Evolutionary conservation across 2,113 vertebrate genomes (phyloP).

Genomic region (Mastomys coucha): DNA sequence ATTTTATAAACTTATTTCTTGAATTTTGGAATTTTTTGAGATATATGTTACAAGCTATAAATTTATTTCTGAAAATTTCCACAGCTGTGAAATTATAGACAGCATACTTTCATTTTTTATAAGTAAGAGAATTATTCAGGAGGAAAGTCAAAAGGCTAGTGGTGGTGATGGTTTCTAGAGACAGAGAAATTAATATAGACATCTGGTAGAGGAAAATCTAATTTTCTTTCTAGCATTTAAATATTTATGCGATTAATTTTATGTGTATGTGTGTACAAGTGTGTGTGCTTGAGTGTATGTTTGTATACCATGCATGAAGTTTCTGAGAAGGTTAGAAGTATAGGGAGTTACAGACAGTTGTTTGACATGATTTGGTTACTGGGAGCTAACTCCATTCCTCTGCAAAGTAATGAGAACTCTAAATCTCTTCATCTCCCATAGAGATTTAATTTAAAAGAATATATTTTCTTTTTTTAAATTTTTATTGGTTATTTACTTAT

Average conservation of each 20-base stretch:
- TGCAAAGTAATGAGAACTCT: neutral
- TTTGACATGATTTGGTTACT: neutral
- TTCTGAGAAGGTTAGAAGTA: neutral
- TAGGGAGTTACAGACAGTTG: neutral
- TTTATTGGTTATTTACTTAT: too few relatives aligned
- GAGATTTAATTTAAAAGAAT: neutral
- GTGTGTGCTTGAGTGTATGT: neutral
- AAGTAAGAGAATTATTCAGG: neutral
- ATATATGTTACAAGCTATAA: neutral
- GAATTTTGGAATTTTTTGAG: neutral
- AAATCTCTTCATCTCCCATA: neutral
- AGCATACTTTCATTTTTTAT: neutral
- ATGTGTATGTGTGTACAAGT: neutral
- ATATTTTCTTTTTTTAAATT: neutral
- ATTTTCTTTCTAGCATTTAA: neutral
- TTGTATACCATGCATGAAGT: neutral
- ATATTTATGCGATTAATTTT: neutral
- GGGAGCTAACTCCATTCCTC: neutral
- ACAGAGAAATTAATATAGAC: neutral
- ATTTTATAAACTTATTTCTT: neutral
- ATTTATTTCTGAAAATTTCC: constrained; percentile 37
- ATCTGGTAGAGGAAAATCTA: too few relatives aligned
- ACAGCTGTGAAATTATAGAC: neutral
- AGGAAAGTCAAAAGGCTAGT: neutral
- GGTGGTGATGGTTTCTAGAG: neutral